Evolutionary conservation across 2,888 invertebrate genomes (phyloP), one percentile per base, ranked within the genome.

Genomic region (Temnothorax rugatulus): DNA sequence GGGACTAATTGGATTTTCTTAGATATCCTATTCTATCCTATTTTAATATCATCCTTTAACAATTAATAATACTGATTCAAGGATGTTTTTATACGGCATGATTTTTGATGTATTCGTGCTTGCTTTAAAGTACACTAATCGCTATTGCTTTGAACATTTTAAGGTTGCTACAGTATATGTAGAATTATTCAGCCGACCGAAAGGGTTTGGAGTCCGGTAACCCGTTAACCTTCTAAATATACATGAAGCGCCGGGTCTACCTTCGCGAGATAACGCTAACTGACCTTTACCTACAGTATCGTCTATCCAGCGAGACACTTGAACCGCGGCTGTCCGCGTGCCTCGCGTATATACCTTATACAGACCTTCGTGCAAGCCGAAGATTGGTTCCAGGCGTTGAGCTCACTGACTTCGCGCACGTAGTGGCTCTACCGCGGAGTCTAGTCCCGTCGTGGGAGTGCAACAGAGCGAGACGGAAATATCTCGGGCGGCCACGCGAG

Each of bases 351-450:
- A 73, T 8, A 57, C 79, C 64, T 61, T 79, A 68, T 63, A 75
- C 59, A 86, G 83, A 52, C 74, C 66, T 82, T 87, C 82, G 34
- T 75, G 44, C 47, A 57, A 44, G 25, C 38, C 54, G 18, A 63
- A 87, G 84, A 90, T 90, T 75, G 87, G 84, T 87, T 86, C 81
- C 87, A 91, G 85, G 88, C 89, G 84, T 86, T 54, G 89, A 88
- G 86, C 85, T 86, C 87, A 81, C 81, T 84, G 88, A 84, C 79
- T 87, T 69, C 61, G 81, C 75, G 61, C 69, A 73, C 84, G 57
- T 66, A 79, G 83, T 74, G 79, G 50, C 79, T 83, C 73, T 73
- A 83, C 47, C 21, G 47, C 73, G 73, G 29, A 63, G 75, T 68
- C 64, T 79, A 84, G 84, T 76, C 61, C 77, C 61, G 82, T 64